These are phyloP conservation scores for Julus scandinavius DNA, from an alignment of 2,888 invertebrate species.

Conservation along the genomic window DNA sequence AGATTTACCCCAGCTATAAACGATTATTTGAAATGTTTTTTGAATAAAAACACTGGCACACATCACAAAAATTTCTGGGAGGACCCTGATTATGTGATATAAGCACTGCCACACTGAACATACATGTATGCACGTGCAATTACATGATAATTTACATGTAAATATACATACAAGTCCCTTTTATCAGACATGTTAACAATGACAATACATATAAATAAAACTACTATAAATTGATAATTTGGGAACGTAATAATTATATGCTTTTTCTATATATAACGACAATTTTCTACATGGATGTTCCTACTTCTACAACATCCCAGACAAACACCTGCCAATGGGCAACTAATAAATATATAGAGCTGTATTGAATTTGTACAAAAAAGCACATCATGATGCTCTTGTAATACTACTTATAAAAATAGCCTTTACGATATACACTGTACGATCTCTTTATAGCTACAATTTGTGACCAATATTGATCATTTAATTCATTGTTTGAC, in stretches of 20 bases:
- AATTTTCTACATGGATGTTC: too few species aligned
- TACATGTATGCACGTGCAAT: neutral
- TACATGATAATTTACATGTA: neutral
- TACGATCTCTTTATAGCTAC: too few species aligned
- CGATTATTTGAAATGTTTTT: neutral
- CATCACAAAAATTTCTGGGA: neutral
- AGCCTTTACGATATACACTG: conserved; percentile 18
- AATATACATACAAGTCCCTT: neutral
- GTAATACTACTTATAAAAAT: neutral
- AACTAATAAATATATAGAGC: neutral
- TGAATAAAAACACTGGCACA: neutral
- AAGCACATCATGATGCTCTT: neutral
- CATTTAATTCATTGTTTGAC: neutral
- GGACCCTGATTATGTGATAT: neutral
- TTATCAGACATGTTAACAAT: neutral
- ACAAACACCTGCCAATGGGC: neutral
- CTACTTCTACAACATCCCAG: too few species aligned
- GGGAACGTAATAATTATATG: too few species aligned
- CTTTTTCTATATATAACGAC: too few species aligned
- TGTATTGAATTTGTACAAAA: neutral
- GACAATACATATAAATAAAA: neutral
- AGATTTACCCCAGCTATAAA: neutral
- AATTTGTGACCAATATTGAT: too few species aligned
- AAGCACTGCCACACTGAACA: neutral
- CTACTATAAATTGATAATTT: too few species aligned